A percentile compares a stretch with the other conserved stretches of the same genome.
phyloP scores from a whole-genome alignment of 2,113 vertebrate species.

The Campylorhamphus procurvoides region DNA sequence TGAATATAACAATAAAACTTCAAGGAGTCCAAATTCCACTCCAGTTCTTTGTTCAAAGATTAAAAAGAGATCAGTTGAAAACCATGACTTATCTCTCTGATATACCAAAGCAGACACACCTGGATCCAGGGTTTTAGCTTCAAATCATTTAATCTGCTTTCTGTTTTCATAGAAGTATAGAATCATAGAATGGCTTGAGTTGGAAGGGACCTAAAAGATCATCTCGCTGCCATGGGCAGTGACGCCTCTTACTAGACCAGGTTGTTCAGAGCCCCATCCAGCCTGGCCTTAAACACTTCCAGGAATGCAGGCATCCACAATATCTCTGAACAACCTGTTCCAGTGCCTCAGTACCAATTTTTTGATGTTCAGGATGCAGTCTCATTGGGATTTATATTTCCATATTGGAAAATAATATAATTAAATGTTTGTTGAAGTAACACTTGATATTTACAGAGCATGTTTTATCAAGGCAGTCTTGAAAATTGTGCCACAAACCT shows the following conservation, averaged over 20 bases:
- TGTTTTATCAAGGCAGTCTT: neutral
- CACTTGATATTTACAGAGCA: neutral
- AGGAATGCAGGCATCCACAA: neutral
- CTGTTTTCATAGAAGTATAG: neutral
- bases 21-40: neutral
- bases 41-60: neutral
- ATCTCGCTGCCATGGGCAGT: neutral
- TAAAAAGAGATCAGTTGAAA: neutral
- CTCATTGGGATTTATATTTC: neutral
- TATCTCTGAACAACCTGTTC: neutral
- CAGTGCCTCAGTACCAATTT: neutral
- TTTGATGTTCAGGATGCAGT: neutral
- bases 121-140: neutral
- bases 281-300: neutral
- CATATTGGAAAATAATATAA: neutral
- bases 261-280: neutral
- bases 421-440: slow-evolving; percentile 1
- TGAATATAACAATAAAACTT: neutral
- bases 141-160: neutral
- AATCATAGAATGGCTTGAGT: neutral
- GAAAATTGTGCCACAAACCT: neutral
- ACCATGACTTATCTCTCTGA: neutral
- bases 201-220: neutral
- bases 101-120: neutral
- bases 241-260: neutral